Evolutionary conservation across 2,888 invertebrate genomes (phyloP).

Genomic region (Toxonevra muliebris): DNA sequence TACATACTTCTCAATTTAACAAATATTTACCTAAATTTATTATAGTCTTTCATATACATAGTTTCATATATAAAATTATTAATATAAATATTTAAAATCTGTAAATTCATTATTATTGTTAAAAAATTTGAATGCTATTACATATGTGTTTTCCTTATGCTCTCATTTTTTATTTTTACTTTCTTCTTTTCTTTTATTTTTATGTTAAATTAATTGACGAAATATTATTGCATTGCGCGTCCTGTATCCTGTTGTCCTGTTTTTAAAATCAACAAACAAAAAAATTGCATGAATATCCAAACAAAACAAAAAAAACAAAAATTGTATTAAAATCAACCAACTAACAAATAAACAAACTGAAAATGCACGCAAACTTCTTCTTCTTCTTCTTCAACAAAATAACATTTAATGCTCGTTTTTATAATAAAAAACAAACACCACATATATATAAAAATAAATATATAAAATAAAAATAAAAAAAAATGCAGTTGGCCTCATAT

Average conservation of each 20-base stretch:
- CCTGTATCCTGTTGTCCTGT: background rate
- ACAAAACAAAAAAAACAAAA: background rate
- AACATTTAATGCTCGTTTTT: slow-evolving; percentile 17
- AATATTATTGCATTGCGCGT: background rate
- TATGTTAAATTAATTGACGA: background rate
- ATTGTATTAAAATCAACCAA: slow-evolving; percentile 13
- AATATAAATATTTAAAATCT: too few relatives aligned
- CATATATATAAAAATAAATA: slow-evolving; percentile 23
- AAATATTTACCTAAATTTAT: too few relatives aligned
- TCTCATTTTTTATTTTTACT: slow-evolving; percentile 1
- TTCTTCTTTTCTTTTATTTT: background rate
- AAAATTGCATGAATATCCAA: too few relatives aligned
- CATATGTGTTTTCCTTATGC: slow-evolving; percentile 1
- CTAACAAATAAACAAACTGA: slow-evolving; percentile 11
- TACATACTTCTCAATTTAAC: too few relatives aligned
- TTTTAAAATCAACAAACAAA: too few relatives aligned
- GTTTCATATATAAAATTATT: too few relatives aligned
- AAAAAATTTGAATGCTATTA: background rate
- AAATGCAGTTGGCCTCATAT: slow-evolving; percentile 52
- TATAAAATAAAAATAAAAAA: slow-evolving; percentile 30
- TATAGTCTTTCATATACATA: too few relatives aligned
- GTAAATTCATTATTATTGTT: too few relatives aligned
- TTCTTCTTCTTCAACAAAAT: slow-evolving; percentile 23
- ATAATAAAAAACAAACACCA: slow-evolving; percentile 29
- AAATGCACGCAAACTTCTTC: slow-evolving; percentile 12